Conservation (phyloP, 2,113 vertebrate genomes). For the Apteryx mantelli region DNA sequence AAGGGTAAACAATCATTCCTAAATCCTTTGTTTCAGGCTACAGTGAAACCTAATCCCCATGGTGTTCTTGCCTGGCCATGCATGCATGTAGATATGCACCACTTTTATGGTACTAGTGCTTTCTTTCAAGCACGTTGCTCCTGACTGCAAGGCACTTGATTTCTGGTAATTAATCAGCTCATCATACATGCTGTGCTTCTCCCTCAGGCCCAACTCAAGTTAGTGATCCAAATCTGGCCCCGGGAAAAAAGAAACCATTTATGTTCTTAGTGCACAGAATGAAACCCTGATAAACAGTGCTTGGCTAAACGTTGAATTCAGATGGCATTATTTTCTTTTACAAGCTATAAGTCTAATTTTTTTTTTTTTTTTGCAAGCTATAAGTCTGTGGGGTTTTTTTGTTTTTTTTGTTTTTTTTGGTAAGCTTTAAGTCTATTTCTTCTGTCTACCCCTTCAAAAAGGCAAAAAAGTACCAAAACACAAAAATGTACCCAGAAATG, state of each 20-base stretch:
- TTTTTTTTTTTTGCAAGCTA: neutral
- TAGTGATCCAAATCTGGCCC: constrained; percentile 79
- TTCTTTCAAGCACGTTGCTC: constrained; percentile 65
- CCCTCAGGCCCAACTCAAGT: constrained; percentile 74
- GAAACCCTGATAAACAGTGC: constrained; percentile 70
- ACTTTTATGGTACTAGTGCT: constrained; percentile 51
- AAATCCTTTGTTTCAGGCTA: constrained; percentile 75
- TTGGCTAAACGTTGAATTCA: constrained; percentile 72
- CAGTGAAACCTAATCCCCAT: constrained; percentile 68
- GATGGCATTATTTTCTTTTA: constrained; percentile 38
- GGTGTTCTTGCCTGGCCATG: constrained; percentile 62
- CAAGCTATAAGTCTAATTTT: neutral
- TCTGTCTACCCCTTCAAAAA: neutral
- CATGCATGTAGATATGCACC: constrained; percentile 46
- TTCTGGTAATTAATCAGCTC: constrained; percentile 84
- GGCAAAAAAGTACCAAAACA: neutral
- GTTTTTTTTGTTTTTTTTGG: neutral
- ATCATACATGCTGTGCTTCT: constrained; percentile 77
- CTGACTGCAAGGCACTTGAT: constrained; percentile 81
- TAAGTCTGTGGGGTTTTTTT: neutral
- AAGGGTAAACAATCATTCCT: constrained; percentile 77
- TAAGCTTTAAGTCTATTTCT: neutral
- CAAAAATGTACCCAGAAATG: constrained; percentile 12
- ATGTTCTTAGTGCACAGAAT: constrained; percentile 63
- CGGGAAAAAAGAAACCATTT: constrained; percentile 74